phyloP scores from a whole-genome alignment of 2,113 vertebrate genomes.

The cat (Felis catus) region F.catus_Fca126_mat1.0 CM031420.1:101390001-101390500 shows the following conservation, averaged over 20 bases:
- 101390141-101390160: not conserved
- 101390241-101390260: no score
- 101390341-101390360: not conserved
- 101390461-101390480: not conserved
- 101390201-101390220: not conserved
- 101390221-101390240: not conserved
- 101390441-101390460: not conserved
- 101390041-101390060: not conserved
- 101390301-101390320: not conserved
- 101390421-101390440: not conserved
- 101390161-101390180: not conserved
- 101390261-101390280: not conserved
- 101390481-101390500: not conserved
- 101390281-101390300: not conserved
- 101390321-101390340: not conserved
- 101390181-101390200: not conserved
- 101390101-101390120: not conserved
- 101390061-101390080: not conserved
- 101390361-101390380: not conserved
- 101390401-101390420: not conserved
- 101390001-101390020: not conserved
- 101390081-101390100: not conserved
- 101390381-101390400: not conserved
- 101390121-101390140: not conserved
- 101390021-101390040: not conserved